A percentile compares a stretch with the other conserved stretches of the same genome.
Evolutionary conservation across 2,113 vertebrate genomes (phyloP).

Genomic region (Castor canadensis): DNA sequence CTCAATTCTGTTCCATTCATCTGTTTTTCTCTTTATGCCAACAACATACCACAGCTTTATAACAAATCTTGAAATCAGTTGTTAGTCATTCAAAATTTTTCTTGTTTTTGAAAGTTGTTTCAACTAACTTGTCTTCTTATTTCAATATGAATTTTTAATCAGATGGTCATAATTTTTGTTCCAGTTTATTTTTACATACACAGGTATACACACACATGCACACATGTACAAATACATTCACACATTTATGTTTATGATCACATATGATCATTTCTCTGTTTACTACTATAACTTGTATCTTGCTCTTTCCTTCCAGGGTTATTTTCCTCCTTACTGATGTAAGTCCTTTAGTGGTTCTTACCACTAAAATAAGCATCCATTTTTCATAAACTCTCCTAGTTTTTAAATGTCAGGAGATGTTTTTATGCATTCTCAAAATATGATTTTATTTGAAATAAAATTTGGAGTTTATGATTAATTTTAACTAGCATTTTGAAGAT

Average conservation of each 20-base stretch:
- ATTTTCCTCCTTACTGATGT: background rate
- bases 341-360: background rate
- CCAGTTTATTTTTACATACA: background rate
- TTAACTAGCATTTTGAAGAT: background rate
- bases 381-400: background rate
- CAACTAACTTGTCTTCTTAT: background rate
- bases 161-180: background rate
- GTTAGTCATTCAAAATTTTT: background rate
- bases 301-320: background rate
- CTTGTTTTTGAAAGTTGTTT: background rate
- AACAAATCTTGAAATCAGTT: background rate
- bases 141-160: background rate
- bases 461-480: conserved; percentile 13
- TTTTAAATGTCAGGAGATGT: conserved; percentile 24
- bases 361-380: background rate
- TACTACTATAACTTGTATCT: background rate
- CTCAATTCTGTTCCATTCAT: background rate
- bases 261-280: background rate
- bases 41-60: background rate
- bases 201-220: background rate
- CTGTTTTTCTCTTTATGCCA: background rate
- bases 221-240: too few relatives aligned
- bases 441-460: background rate
- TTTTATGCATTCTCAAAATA: conserved; percentile 33
- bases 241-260: background rate